Base-by-base conservation (phyloP, 2,797 vertebrate species). In the Notoglanidium macrostoma region DNA sequence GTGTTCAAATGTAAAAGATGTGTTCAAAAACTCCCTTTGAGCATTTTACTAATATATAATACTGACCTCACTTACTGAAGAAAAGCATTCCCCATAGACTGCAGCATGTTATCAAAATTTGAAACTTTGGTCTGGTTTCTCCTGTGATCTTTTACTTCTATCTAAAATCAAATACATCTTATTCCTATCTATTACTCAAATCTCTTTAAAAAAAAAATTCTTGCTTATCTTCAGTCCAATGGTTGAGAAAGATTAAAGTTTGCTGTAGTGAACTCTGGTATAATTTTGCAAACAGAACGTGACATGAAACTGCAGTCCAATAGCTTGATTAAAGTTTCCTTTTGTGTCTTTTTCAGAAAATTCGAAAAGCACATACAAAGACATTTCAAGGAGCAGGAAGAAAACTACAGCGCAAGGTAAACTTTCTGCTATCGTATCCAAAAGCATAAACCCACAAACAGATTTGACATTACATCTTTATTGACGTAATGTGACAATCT, bases 331-430 rank as follows among this genome's bases (percentile, higher is more conserved):
- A 40, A 40, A 40, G 44, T 78, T n/a, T 70, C 51, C 72, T 76
- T 79, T 84, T 65, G 55, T 83, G 59, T 85, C 72, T 83, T 70
- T 55, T 68, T 11, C 81, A 85, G 85, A 73, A 89, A 89, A 85
- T 57, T 88, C 29, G 29, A 85, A 86, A 87, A 80, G 23, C 74
- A 68, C 72, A 72, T 26, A 44, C 63, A 65, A 76, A 87, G 59
- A 77, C 85, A 90, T 79, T 65, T 84, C 51, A 77, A 59, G 68
- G 29, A 3, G 19, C 46, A 82, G 23, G 79, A 17, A 46, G 32
- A 79, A 55, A 83, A 49, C 29, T 15, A n/a, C 6, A 61, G 21
- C 5, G 21, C 63, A 44, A 49, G 35, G n/a, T 29, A 85, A 65
- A 81, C 35, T 54, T 88, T 80, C 23, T 73, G 73, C 82, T 87